Conservation (phyloP, 1,140 invertebrate species). For the Heliconius eleuchia region DNA sequence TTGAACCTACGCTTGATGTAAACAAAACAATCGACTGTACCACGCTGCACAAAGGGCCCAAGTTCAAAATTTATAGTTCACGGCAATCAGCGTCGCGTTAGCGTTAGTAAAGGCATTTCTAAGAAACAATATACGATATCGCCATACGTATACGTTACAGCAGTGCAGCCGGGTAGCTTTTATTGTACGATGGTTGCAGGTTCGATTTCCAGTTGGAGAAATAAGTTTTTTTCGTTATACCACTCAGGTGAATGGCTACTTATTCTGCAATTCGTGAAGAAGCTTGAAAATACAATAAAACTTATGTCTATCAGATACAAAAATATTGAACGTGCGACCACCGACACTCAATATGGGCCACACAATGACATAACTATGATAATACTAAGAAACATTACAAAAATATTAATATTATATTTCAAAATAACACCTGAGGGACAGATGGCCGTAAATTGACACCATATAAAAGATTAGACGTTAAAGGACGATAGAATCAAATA, state of each 20-base stretch:
- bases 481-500: neutral
- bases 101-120: conserved; percentile 16
- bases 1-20: neutral
- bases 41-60: neutral
- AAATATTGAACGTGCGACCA: neutral
- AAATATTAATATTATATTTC: conserved; percentile 1
- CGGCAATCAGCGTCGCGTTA: conserved; percentile 44
- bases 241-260: no score
- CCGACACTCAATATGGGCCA: neutral
- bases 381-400: neutral
- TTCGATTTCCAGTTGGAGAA: neutral
- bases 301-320: no score
- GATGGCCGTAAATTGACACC: neutral
- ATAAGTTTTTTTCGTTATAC: neutral
- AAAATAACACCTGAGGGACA: conserved; percentile 2
- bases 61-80: conserved; percentile 47
- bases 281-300: no score
- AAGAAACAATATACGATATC: conserved; percentile 20
- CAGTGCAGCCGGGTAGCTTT: neutral
- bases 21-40: neutral
- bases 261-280: no score
- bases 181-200: neutral
- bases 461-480: neutral
- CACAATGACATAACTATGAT: neutral
- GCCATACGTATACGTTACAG: neutral